Evolutionary conservation across 2,888 invertebrate species (phyloP).

Genomic region (Troglohyphantes excavatus): DNA sequence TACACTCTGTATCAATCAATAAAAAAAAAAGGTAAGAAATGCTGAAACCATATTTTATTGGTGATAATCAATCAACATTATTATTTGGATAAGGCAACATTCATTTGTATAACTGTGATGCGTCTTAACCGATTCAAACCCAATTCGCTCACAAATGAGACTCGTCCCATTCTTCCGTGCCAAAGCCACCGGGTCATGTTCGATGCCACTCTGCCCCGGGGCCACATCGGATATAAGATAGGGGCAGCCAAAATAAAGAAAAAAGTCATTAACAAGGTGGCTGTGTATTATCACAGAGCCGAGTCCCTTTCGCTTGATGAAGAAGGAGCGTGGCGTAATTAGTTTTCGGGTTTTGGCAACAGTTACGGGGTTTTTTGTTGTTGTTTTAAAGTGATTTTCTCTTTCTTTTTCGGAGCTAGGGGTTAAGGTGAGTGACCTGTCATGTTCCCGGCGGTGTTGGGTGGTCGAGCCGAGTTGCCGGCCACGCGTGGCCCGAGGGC

Average conservation of each 20-base stretch:
- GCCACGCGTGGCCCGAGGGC: constrained; percentile 62
- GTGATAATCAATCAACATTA: too few relatives aligned
- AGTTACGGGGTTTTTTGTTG: constrained; percentile 58
- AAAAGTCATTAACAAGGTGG: constrained; percentile 64
- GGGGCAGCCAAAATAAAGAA: background rate
- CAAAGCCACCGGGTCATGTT: constrained; percentile 35
- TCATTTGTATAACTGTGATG: too few relatives aligned
- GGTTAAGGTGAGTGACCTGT: constrained; percentile 78
- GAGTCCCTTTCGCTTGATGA: constrained; percentile 54
- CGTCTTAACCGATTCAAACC: background rate
- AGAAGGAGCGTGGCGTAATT: constrained; percentile 72
- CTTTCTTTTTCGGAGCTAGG: constrained; percentile 8
- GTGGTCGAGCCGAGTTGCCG: constrained; percentile 58
- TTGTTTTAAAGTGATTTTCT: constrained; percentile 30
- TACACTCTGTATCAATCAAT: too few relatives aligned
- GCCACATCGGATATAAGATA: constrained; percentile 44
- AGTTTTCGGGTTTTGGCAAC: constrained; percentile 72
- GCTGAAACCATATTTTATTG: too few relatives aligned
- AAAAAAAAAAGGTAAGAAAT: too few relatives aligned
- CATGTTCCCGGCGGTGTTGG: constrained; percentile 68
- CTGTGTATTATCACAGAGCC: constrained; percentile 35
- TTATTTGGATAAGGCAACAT: too few relatives aligned
- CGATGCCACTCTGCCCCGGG: constrained; percentile 24
- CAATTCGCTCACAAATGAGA: constrained; percentile 2
- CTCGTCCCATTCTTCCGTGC: background rate